Conservation (phyloP, 30 jellyfish, hydroid and myxozoan genomes). For the Turritopsis rubra region DNA sequence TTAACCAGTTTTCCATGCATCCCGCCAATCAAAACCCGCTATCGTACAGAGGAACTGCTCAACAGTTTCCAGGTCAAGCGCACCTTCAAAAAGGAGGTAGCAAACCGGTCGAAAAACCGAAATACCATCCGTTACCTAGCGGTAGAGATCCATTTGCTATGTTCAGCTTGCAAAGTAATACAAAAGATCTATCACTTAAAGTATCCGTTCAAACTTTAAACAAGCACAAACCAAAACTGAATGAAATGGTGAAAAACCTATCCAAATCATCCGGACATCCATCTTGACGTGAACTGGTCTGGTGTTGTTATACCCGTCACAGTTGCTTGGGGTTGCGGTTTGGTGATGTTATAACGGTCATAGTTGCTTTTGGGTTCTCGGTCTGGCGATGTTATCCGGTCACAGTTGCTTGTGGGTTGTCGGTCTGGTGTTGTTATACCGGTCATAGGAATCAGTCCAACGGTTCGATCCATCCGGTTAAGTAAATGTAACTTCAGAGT, state of each 20-base stretch:
- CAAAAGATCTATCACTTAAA: not conserved
- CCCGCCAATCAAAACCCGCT: not conserved
- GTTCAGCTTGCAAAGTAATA: not conserved
- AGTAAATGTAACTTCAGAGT: no score
- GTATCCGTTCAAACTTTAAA: not conserved
- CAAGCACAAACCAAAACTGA: constrained; percentile 1
- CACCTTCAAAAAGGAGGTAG: not conserved
- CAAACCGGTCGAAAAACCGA: not conserved
- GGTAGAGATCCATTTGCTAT: not conserved
- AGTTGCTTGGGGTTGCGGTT: no score
- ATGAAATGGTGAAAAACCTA: not conserved
- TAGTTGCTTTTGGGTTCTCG: no score
- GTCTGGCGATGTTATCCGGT: no score
- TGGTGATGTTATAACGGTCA: no score
- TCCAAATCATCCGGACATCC: not conserved
- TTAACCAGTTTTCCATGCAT: not conserved
- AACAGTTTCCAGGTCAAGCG: not conserved
- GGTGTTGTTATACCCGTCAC: no score
- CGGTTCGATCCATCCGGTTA: no score
- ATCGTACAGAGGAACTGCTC: not conserved
- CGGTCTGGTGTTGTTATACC: no score
- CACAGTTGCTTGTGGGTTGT: no score
- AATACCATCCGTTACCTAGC: constrained; percentile 4
- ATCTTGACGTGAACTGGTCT: not conserved
- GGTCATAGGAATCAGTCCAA: no score